These are phyloP conservation scores for Zosterops borbonicus DNA, from an alignment of 2,113 vertebrate genomes.

Conservation along the genomic window DNA sequence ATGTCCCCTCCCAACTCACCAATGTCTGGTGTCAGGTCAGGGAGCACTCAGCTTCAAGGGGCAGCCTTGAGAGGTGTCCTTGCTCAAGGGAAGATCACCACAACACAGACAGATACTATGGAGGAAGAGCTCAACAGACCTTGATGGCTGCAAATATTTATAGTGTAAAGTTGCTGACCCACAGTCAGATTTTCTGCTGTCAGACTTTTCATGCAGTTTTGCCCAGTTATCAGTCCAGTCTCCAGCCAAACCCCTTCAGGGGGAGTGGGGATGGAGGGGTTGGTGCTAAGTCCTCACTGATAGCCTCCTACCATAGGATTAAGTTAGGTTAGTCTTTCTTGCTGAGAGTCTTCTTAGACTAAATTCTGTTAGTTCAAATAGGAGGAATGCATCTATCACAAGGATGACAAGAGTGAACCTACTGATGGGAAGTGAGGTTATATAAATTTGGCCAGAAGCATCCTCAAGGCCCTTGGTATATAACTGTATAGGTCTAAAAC, in stretches of 20 bases:
- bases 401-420: not conserved
- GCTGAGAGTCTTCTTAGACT: not conserved
- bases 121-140: not conserved
- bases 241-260: not conserved
- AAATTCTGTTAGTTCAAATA: not conserved
- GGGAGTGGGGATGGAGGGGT: rapidly evolving
- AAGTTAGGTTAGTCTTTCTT: not conserved
- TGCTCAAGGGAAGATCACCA: not conserved
- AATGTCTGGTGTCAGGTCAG: not conserved
- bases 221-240: not conserved
- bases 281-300: not conserved
- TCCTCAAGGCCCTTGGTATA: not conserved
- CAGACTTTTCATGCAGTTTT: not conserved
- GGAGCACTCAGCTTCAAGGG: not conserved
- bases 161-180: not conserved
- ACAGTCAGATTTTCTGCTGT: not conserved
- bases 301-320: not conserved
- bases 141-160: not conserved
- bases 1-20: too few relatives aligned
- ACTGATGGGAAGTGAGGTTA: not conserved
- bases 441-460: not conserved
- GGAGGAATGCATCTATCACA: not conserved
- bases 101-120: too few relatives aligned
- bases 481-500: not conserved
- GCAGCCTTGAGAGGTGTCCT: not conserved